phyloP scores from a whole-genome alignment of 2,888 invertebrate genomes.

The Polyommatus iphigenia region DNA sequence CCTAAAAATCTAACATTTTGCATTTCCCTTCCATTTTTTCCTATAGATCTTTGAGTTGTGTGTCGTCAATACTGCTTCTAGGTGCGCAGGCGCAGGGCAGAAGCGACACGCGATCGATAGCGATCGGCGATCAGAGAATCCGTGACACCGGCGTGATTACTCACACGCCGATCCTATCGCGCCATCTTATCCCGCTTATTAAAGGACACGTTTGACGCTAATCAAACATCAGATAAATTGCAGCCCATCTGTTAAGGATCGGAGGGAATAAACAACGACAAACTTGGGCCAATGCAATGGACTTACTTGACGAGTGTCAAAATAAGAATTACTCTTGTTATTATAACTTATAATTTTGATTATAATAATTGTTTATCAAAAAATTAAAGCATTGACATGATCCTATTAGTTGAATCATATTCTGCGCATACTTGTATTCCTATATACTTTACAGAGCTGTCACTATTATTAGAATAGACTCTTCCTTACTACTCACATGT shows the following conservation, averaged over 20 bases:
- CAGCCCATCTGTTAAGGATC: conserved; percentile 9
- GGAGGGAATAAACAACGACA: conserved; percentile 1
- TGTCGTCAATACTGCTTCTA: background rate
- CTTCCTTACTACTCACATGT: background rate
- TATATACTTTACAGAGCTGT: background rate
- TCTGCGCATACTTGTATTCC: background rate
- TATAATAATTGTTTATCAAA: too few species aligned
- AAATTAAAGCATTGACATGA: too few species aligned
- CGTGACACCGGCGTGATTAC: conserved; percentile 72
- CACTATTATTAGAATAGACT: background rate
- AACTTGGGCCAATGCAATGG: background rate
- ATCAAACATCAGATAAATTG: conserved; percentile 37
- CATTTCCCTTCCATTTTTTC: too few species aligned
- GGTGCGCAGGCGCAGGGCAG: conserved; percentile 45
- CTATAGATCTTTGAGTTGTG: too few species aligned
- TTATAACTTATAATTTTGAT: too few species aligned
- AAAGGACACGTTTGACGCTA: conserved; percentile 40
- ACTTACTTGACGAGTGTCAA: background rate
- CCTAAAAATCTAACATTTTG: too few species aligned
- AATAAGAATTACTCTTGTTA: too few species aligned
- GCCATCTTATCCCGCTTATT: conserved; percentile 57
- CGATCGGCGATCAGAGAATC: conserved; percentile 63
- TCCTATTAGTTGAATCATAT: background rate
- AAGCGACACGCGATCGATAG: conserved; percentile 72
- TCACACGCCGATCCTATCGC: conserved; percentile 65